These are phyloP conservation scores for Channa striata DNA, from an alignment of 2,797 vertebrate genomes.

Conservation along the genomic window DNA sequence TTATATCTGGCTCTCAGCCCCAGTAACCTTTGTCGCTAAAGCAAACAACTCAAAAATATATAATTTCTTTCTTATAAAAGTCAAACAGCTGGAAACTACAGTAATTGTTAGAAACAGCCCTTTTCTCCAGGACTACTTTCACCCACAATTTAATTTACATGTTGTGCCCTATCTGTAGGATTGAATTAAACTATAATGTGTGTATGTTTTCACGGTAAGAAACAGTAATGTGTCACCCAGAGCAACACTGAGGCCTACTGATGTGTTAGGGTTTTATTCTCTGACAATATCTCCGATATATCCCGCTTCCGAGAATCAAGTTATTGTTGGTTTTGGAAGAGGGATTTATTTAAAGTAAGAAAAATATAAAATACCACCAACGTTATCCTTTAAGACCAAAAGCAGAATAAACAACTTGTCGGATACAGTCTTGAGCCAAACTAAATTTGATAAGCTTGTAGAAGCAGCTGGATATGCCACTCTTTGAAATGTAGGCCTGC, in stretches of 20 bases:
- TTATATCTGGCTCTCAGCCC: too few species aligned
- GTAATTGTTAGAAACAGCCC: too few species aligned
- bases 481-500: neutral
- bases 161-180: neutral
- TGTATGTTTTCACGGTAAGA: neutral
- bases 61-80: too few species aligned
- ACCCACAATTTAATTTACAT: neutral
- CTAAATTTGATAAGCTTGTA: neutral
- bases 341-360: neutral
- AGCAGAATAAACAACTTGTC: neutral
- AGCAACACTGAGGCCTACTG: neutral
- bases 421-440: neutral
- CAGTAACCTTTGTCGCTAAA: too few species aligned
- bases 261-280: neutral
- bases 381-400: neutral
- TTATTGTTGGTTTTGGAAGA: neutral
- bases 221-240: too few species aligned
- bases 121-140: too few species aligned
- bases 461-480: constrained; percentile 4
- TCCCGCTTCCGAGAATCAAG: neutral
- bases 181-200: neutral
- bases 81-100: too few species aligned
- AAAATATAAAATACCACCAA: neutral
- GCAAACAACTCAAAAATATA: too few species aligned
- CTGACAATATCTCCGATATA: neutral